These are phyloP conservation scores for Diabrotica virgifera DNA, from an alignment of 1,140 invertebrate species.

Conservation along the genomic window DNA sequence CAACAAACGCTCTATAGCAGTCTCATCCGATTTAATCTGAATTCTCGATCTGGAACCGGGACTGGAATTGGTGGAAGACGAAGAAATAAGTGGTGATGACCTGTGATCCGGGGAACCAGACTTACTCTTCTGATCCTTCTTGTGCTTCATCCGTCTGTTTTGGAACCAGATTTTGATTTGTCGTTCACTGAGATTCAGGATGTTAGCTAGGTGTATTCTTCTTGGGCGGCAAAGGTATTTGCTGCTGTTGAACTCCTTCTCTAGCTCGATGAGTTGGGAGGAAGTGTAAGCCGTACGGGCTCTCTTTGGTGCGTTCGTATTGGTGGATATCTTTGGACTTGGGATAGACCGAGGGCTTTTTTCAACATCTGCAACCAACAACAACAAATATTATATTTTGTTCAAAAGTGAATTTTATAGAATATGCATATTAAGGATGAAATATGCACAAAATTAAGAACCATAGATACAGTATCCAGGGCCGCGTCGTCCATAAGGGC, in stretches of 20 bases:
- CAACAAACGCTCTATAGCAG: background rate
- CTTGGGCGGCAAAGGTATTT: constrained; percentile 77
- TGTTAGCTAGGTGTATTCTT: constrained; percentile 73
- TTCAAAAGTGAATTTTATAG: background rate
- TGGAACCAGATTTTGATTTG: constrained; percentile 92
- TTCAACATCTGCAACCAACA: background rate
- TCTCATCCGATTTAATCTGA: constrained; percentile 3
- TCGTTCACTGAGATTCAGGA: constrained; percentile 71
- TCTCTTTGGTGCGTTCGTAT: constrained; percentile 28
- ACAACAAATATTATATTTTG: background rate
- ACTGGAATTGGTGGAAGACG: background rate
- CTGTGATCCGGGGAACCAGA: background rate
- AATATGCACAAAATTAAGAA: no score
- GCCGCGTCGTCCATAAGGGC: no score
- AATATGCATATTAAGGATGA: no score
- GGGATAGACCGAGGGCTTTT: background rate
- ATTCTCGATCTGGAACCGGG: background rate
- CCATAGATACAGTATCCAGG: no score
- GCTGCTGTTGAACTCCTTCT: constrained; percentile 76
- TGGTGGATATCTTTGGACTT: constrained; percentile 4
- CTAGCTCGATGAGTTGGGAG: constrained; percentile 74
- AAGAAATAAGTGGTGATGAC: background rate
- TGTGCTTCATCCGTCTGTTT: constrained; percentile 65
- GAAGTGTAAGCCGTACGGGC: constrained; percentile 78
- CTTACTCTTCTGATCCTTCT: constrained; percentile 49